Evolutionary conservation across 1,140 invertebrate genomes (phyloP), one percentile per base, ranked within the genome.

Genomic region (Lasaia peninsularis): DNA sequence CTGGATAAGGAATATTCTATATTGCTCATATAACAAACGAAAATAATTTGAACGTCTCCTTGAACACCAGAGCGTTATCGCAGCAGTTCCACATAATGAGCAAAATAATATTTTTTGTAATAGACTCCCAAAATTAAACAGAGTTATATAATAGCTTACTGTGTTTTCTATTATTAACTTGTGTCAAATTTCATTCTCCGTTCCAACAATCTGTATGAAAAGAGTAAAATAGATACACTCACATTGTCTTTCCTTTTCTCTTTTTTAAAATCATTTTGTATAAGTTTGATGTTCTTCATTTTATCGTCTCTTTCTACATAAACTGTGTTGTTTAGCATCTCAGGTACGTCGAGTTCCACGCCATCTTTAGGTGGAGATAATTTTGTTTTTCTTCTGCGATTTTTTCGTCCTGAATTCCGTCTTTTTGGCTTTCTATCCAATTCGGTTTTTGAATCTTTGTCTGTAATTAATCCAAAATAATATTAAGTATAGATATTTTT

Each of bases 341-440:
- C 62, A 8, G 52, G 52, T n/a, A 37, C 2, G 12, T 62, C 49
- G 6, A 12, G 14, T 12, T 55, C 53, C 12, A 50, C n/a, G 10
- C 21, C 11, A 1, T 82, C 86, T 52, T 79, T 85, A 0, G 59
- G 60, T 0, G 80, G 80, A 0, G 81, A 82, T 7, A 73, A 58
- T 63, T 77, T 82, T 35, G 77, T 77, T 63, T 81, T 88, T 74
- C 78, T 83, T 55, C 80, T 63, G 11, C 81, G 56, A 5, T 58
- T 75, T 48, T 86, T 86, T 2, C 85, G 68, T 5, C 67, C 65
- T 0, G 80, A 82, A 52, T 83, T 82, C 3, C 82, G 60, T n/a
- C 80, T 69, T 35, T 76, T 78, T 0, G 78, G 73, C 57, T 80
- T 88, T 49, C 75, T 83, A 5, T 84, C 80, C 10, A 53, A 28